Evolutionary conservation across 1,140 invertebrate species (phyloP).

Genomic region (Psix sp.): DNA sequence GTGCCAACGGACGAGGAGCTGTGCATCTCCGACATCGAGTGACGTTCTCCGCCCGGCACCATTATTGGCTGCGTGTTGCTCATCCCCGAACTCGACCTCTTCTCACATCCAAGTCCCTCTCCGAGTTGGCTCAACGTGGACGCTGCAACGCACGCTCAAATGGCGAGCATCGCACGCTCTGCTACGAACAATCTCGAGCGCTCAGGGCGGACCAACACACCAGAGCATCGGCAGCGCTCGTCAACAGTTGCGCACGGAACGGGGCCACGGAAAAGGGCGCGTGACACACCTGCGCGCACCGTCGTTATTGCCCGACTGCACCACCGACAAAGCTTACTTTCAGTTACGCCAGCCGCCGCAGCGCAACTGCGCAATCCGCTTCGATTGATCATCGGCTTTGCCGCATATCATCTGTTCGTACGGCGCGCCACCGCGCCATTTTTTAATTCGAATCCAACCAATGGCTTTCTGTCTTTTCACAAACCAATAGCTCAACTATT

Average conservation of each 20-base stretch:
- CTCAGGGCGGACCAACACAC: no score
- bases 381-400: conserved; percentile 28
- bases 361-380: conserved; percentile 20
- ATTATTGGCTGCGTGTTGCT: conserved; percentile 73
- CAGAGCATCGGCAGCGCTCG: not conserved
- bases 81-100: conserved; percentile 50
- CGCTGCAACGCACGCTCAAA: no score
- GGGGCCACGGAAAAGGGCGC: not conserved
- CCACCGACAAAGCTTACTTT: conserved; percentile 7
- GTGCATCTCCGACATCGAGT: conserved; percentile 66
- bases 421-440: no score
- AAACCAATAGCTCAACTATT: no score
- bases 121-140: no score
- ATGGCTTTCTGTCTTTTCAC: no score
- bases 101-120: not conserved
- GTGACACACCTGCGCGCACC: not conserved
- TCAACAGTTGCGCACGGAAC: not conserved
- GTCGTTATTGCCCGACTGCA: conserved; percentile 14
- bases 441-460: no score
- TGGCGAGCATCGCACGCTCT: not conserved
- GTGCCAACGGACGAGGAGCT: conserved; percentile 64
- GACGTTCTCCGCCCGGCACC: conserved; percentile 71
- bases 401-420: conserved; percentile 6
- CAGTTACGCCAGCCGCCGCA: not conserved
- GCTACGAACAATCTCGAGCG: not conserved